phyloP scores from a whole-genome alignment of 2,797 vertebrate species.

The Hozukius guyotensis region DNA sequence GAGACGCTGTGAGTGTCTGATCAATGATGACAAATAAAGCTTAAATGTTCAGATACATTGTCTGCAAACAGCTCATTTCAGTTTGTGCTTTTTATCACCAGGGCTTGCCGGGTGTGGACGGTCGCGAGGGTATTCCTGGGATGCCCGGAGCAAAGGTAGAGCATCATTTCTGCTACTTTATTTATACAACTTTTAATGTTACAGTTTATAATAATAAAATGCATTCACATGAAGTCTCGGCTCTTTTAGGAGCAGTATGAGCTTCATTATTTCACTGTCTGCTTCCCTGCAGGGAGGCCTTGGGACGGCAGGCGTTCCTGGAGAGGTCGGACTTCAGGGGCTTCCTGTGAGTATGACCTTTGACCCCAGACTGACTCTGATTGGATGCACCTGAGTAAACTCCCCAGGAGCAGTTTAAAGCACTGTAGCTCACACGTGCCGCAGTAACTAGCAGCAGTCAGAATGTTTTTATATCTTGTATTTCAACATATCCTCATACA shows the following conservation, averaged over 20 bases:
- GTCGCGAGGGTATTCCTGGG: conserved; percentile 95
- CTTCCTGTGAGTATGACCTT: conserved; percentile 90
- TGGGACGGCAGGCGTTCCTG: conserved; percentile 90
- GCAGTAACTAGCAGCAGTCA: background rate
- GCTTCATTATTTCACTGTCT: conserved; percentile 13
- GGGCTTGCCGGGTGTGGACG: conserved; percentile 94
- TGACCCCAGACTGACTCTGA: conserved; percentile 43
- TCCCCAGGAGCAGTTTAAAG: conserved; percentile 3
- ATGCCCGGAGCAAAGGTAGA: conserved; percentile 95
- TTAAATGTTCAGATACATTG: background rate
- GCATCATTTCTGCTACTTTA: background rate
- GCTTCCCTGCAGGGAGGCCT: conserved; percentile 85
- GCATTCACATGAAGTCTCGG: background rate
- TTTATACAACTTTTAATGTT: background rate
- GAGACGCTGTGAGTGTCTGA: conserved; percentile 87
- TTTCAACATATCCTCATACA: no score
- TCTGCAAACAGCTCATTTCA: conserved; percentile 1
- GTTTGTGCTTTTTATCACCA: conserved; percentile 58
- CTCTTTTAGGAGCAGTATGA: background rate
- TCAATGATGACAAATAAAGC: conserved; percentile 3
- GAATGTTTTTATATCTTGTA: background rate
- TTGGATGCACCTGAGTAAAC: conserved; percentile 54
- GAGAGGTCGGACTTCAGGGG: conserved; percentile 92
- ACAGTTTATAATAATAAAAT: background rate
- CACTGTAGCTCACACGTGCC: background rate